Conservation (phyloP, 1,140 invertebrate genomes). For the Drosophila eugracilis region DNA sequence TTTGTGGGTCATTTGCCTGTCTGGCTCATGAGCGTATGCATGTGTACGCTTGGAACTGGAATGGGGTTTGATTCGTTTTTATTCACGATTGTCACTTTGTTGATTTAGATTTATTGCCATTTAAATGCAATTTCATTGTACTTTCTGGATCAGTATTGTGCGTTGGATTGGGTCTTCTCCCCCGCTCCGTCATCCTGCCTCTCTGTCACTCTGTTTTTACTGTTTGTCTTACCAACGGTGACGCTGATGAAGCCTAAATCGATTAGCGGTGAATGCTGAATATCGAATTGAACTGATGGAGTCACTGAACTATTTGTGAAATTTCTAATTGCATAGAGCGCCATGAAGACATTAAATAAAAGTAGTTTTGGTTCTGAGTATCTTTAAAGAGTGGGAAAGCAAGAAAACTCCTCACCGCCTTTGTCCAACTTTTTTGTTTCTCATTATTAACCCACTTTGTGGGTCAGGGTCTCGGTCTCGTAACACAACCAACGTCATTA, state of each 20-base stretch:
- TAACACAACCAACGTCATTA: constrained; percentile 30
- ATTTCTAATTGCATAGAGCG: no score
- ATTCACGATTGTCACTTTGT: constrained; percentile 66
- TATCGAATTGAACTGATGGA: neutral
- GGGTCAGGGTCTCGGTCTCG: constrained; percentile 6
- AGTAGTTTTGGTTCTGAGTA: no score
- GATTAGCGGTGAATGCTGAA: constrained; percentile 28
- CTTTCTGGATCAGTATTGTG: constrained; percentile 45
- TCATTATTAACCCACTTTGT: neutral
- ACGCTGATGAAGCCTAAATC: constrained; percentile 22
- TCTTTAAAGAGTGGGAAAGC: no score
- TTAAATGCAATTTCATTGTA: constrained; percentile 73
- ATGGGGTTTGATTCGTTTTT: constrained; percentile 36
- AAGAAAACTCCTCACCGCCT: no score
- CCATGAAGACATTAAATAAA: no score
- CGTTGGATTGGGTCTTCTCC: constrained; percentile 9
- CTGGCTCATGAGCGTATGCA: constrained; percentile 39
- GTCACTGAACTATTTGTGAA: constrained; percentile 30
- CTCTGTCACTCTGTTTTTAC: neutral
- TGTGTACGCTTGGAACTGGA: constrained; percentile 14
- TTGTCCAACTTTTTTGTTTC: neutral
- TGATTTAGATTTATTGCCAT: constrained; percentile 77
- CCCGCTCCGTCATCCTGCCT: neutral
- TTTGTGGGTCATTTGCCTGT: constrained; percentile 79
- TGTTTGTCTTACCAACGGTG: constrained; percentile 12